These are phyloP conservation scores for Volucella bombylans DNA, from an alignment of 2,888 invertebrate genomes.

Conservation along the genomic window DNA sequence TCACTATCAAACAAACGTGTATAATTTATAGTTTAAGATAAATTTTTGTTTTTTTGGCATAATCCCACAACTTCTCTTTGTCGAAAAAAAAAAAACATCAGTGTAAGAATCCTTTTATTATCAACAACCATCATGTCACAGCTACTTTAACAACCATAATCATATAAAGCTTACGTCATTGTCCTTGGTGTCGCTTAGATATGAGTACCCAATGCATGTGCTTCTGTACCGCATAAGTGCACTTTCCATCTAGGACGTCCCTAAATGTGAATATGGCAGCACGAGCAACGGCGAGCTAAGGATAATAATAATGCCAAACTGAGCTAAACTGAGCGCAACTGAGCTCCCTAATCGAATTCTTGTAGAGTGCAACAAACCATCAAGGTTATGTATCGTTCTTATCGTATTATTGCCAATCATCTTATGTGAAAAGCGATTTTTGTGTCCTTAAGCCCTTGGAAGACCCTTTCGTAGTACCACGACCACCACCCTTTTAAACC, in stretches of 20 bases:
- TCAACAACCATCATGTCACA: not conserved
- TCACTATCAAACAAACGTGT: too few relatives aligned
- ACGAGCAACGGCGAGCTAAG: not conserved
- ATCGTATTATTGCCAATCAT: slow-evolving; percentile 69
- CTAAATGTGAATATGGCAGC: slow-evolving; percentile 16
- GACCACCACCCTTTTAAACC: not conserved
- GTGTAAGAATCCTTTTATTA: not conserved
- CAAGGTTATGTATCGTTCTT: slow-evolving; percentile 65
- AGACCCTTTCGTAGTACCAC: slow-evolving; percentile 1
- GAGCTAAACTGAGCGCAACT: not conserved
- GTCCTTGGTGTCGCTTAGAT: slow-evolving; percentile 19
- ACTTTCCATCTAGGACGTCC: slow-evolving; percentile 1
- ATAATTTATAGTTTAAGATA: too few relatives aligned
- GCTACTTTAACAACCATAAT: slow-evolving; percentile 44
- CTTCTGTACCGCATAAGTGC: slow-evolving; percentile 35
- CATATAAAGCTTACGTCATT: slow-evolving; percentile 30
- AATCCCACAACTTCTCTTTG: too few relatives aligned
- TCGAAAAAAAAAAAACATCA: not conserved
- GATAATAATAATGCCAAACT: slow-evolving; percentile 48
- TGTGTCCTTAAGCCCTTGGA: slow-evolving; percentile 26
- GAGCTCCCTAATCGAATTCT: slow-evolving; percentile 65
- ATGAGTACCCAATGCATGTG: not conserved
- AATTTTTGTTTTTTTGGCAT: too few relatives aligned
- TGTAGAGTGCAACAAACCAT: slow-evolving; percentile 66
- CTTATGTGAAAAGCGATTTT: slow-evolving; percentile 59